Conservation (phyloP, 2,888 invertebrate genomes). For the Andricus curvator region DNA sequence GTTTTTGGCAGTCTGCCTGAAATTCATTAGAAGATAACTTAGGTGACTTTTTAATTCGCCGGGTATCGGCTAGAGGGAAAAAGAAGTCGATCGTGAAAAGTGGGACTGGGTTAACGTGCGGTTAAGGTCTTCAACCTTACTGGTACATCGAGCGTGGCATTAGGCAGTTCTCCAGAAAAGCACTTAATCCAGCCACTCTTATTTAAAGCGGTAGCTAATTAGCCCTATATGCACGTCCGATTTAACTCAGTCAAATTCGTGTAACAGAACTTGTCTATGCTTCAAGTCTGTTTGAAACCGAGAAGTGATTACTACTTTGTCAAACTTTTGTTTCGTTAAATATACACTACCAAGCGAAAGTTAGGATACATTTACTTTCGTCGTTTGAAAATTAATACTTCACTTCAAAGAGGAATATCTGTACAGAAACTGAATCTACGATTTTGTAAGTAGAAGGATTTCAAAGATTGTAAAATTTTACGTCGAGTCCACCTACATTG, state of each 20-base stretch:
- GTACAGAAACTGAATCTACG: too few relatives aligned
- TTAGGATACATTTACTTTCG: too few relatives aligned
- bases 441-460: too few relatives aligned
- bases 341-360: too few relatives aligned
- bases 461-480: too few relatives aligned
- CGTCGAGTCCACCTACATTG: too few relatives aligned
- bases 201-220: conserved; percentile 60
- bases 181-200: conserved; percentile 58
- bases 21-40: not conserved
- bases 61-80: not conserved
- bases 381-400: too few relatives aligned
- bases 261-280: not conserved
- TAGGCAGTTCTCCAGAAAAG: conserved; percentile 62
- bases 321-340: not conserved
- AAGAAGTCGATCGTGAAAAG: not conserved
- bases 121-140: conserved; percentile 42
- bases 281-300: not conserved
- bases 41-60: not conserved
- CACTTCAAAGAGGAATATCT: too few relatives aligned
- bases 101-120: not conserved
- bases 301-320: not conserved
- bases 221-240: conserved; percentile 41
- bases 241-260: not conserved
- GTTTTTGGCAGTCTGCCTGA: not conserved
- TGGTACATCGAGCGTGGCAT: conserved; percentile 57